These are phyloP conservation scores for Drosophila sp. DNA, from an alignment of 1,140 invertebrate genomes.

Conservation along the genomic window DNA sequence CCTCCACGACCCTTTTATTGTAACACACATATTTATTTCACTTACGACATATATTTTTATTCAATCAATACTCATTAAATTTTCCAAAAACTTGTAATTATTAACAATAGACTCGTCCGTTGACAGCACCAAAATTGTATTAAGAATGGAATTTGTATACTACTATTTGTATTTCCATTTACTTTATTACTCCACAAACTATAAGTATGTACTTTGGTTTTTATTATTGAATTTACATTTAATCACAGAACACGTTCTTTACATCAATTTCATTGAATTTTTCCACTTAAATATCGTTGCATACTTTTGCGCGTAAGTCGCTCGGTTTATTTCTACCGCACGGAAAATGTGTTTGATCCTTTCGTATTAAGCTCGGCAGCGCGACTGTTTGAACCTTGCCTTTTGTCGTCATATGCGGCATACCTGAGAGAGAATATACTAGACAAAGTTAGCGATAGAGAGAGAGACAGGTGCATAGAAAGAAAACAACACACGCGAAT, in stretches of 20 bases:
- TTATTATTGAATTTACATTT: neutral
- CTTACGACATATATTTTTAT: constrained; percentile 63
- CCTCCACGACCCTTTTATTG: constrained; percentile 61
- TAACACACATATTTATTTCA: constrained; percentile 49
- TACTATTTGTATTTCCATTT: neutral
- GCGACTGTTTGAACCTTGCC: constrained; percentile 51
- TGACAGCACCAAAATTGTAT: neutral
- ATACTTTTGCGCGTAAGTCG: constrained; percentile 59
- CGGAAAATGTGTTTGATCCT: constrained; percentile 56
- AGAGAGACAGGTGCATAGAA: constrained; percentile 9
- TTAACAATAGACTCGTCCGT: constrained; percentile 35
- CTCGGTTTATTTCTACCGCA: constrained; percentile 19
- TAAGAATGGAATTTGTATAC: neutral
- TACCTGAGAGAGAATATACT: constrained; percentile 12
- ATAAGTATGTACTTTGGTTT: neutral
- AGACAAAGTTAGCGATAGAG: constrained; percentile 8
- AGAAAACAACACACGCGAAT: constrained; percentile 23
- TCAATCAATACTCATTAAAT: constrained; percentile 84
- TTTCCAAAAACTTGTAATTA: constrained; percentile 73
- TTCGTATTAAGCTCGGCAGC: constrained; percentile 62
- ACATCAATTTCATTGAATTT: constrained; percentile 1
- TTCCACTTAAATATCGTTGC: constrained; percentile 40
- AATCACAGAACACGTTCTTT: neutral
- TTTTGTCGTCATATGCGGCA: constrained; percentile 24
- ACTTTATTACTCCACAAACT: neutral